A percentile compares a stretch with the other conserved stretches of the same genome.
phyloP scores from a whole-genome alignment of 2,888 invertebrate genomes.

The Eugnorisma glareosa region DNA sequence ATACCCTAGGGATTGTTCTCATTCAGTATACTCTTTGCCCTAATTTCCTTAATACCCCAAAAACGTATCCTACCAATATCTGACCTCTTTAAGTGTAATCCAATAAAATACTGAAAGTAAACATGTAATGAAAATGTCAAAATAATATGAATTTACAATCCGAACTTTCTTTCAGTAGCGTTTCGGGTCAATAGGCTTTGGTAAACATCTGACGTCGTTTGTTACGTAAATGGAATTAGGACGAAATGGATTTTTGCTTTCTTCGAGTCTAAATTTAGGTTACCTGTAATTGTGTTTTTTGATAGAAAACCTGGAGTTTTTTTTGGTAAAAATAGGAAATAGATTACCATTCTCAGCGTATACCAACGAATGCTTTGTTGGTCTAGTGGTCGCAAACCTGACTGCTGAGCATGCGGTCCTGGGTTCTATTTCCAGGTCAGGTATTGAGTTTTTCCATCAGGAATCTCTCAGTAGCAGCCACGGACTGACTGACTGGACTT shows the following conservation, averaged over 20 bases:
- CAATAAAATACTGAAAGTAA: conserved; percentile 13
- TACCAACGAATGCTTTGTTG: no score
- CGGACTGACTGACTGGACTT: no score
- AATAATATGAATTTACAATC: conserved; percentile 52
- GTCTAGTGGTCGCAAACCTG: no score
- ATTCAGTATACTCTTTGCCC: no score
- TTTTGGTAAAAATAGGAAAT: not conserved
- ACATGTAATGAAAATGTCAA: conserved; percentile 52
- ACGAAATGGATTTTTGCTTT: not conserved
- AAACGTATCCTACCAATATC: not conserved
- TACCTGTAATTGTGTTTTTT: not conserved
- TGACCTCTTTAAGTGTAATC: not conserved
- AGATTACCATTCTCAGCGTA: no score
- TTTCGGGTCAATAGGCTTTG: conserved; percentile 34
- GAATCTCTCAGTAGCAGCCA: no score
- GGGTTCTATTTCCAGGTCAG: no score
- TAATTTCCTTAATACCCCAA: not conserved
- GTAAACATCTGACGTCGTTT: conserved; percentile 53
- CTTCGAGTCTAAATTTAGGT: conserved; percentile 7
- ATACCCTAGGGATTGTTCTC: no score
- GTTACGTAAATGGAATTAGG: conserved; percentile 5
- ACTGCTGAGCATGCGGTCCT: no score
- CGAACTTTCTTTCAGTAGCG: conserved; percentile 24
- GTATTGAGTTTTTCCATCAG: no score
- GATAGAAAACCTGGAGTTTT: not conserved